These are phyloP conservation scores for Cyrtorhinus lividipennis DNA, from an alignment of 1,140 invertebrate genomes.

Conservation along the genomic window DNA sequence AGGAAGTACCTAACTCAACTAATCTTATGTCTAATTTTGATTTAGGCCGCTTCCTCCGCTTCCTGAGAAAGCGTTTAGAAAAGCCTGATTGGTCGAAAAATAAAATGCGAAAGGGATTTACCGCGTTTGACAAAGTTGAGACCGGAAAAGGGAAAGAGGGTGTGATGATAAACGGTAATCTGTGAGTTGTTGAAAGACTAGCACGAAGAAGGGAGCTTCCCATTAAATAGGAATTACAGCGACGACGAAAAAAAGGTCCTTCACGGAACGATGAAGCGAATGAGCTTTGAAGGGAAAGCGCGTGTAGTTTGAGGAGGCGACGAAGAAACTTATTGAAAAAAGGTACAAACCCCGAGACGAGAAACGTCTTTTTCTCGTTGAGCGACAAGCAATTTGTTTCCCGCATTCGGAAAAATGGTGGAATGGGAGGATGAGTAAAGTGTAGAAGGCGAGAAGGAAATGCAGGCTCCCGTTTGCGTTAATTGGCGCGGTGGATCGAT, in stretches of 20 bases:
- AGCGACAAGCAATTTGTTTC: too few relatives aligned
- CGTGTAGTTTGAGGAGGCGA: too few relatives aligned
- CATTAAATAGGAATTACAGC: too few relatives aligned
- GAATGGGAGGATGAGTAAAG: too few relatives aligned
- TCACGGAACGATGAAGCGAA: too few relatives aligned
- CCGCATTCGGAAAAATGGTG: too few relatives aligned
- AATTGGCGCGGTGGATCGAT: conserved; percentile 1
- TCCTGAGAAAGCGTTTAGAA: neutral
- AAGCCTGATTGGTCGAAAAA: neutral
- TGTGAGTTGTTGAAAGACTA: neutral
- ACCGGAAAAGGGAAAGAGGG: neutral
- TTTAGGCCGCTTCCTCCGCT: neutral
- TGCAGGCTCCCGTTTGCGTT: neutral
- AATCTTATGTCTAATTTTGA: conserved; percentile 1
- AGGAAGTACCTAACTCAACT: neutral
- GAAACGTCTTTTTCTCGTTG: too few relatives aligned
- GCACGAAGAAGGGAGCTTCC: too few relatives aligned
- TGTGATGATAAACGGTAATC: neutral
- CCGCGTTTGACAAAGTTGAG: neutral
- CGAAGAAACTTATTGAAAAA: too few relatives aligned
- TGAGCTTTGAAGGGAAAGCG: too few relatives aligned
- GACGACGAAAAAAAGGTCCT: too few relatives aligned
- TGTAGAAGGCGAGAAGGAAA: neutral
- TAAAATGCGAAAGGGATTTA: neutral
- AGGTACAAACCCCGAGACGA: too few relatives aligned